Conservation (phyloP, 92 coral and sea anemone species). For the Pocillopora meandrina region DNA sequence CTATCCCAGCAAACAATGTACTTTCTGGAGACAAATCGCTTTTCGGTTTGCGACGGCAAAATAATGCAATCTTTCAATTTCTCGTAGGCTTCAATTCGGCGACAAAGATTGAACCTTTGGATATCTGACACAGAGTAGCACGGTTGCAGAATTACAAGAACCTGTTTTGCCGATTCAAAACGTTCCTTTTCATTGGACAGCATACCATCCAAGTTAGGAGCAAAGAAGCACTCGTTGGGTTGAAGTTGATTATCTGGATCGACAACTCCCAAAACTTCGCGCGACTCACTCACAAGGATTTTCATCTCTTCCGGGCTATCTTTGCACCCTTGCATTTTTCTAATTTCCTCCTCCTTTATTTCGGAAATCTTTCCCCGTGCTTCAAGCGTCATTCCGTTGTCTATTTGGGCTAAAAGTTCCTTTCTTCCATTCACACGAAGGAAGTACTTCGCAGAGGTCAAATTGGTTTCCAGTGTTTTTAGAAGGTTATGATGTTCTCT, state of each 20-base stretch:
- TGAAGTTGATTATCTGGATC: conserved; percentile 46
- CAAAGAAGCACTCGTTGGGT: conserved; percentile 59
- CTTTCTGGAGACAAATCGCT: conserved; percentile 41
- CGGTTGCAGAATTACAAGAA: conserved; percentile 60
- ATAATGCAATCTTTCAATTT: conserved; percentile 61
- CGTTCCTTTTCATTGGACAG: conserved; percentile 14
- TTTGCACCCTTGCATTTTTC: not conserved
- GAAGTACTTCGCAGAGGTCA: conserved; percentile 21
- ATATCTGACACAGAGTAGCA: conserved; percentile 55
- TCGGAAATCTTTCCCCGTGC: conserved; percentile 15
- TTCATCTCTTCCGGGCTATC: not conserved
- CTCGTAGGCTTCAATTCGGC: conserved; percentile 39
- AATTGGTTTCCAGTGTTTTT: conserved; percentile 2
- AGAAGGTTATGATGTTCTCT: conserved; percentile 5
- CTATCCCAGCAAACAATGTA: conserved; percentile 58
- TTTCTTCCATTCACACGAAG: conserved; percentile 19
- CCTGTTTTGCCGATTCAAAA: conserved; percentile 35
- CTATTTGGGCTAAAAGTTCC: not conserved
- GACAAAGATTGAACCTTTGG: conserved; percentile 26
- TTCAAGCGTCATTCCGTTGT: not conserved
- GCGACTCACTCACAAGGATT: conserved; percentile 44
- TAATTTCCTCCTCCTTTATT: conserved; percentile 6
- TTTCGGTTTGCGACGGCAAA: conserved; percentile 40
- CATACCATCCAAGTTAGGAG: conserved; percentile 43
- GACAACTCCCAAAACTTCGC: conserved; percentile 63